Evolutionary conservation across 2,888 invertebrate genomes (phyloP), one percentile per base, ranked within the genome.

Genomic region (Iselma pallidipennis): DNA sequence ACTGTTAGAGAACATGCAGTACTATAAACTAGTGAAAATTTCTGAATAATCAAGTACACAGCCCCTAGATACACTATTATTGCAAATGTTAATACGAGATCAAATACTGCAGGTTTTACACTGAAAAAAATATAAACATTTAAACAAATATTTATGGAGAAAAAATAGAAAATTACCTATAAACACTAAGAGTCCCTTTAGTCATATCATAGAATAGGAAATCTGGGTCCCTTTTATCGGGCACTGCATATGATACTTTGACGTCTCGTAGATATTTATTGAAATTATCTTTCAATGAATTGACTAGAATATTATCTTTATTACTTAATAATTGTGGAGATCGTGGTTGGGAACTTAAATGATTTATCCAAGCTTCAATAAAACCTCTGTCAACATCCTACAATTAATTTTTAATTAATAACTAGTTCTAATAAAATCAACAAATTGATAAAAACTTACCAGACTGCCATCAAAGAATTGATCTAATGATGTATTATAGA

Each of bases 31-130:
- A 82, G 75, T 9, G 91, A 88, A 78, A 92, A 91, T 68, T 88
- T 82, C 67, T 90, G 89, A 61, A 96, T 88, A 10, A 89, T 84
- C 72, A 94, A 85, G 82, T 95, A 97, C n/a, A 97, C 87, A 4
- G 89, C 76, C n/a, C 88, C 86, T 57, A 98, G 86, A 81, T 98
- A 98, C 23, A 88, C 85, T 31, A 91, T 84, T 75, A 98, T 97
- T 33, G 88, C 89, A 62, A 93, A 81, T 1, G 97, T 96, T 12
- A 98, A 86, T 72, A 98, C 91, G 73, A 99, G 88, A 85, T 99
- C 98, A 84, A 98, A 98, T 59, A 98, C 91, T 9, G 98, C 98
- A 66, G 98, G 98, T 80, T 98, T 98, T 5, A 98, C 97, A 80
- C 95, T 94, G 86, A 72, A 89, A 88, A 64, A 74, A 70, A 72